phyloP scores from a whole-genome alignment of 2,888 invertebrate species.

The Scaptomyza tumidula region DNA sequence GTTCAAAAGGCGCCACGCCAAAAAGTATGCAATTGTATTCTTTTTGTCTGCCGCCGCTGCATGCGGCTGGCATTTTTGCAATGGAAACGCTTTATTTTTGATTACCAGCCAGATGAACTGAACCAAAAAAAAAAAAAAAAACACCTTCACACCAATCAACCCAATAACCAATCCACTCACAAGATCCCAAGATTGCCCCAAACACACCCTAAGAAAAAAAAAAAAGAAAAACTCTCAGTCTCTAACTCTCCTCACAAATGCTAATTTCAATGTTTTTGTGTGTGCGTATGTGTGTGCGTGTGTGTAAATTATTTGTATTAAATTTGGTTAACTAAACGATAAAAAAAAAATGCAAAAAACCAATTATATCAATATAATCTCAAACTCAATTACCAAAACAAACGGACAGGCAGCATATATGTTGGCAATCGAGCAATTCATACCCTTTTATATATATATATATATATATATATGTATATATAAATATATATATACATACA shows the following conservation, averaged over 20 bases:
- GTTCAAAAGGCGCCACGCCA: constrained; percentile 43
- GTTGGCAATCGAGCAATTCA: constrained; percentile 85
- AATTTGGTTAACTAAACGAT: constrained; percentile 76
- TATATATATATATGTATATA: background rate
- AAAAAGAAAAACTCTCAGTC: background rate
- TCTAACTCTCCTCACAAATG: constrained; percentile 46
- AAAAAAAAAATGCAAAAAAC: constrained; percentile 15
- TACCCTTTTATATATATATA: constrained; percentile 32
- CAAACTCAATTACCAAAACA: constrained; percentile 58
- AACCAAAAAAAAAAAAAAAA: constrained; percentile 12
- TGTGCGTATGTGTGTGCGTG: constrained; percentile 47
- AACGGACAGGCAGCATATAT: constrained; percentile 85
- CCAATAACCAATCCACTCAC: constrained; percentile 22
- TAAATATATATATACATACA: constrained; percentile 9
- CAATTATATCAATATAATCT: constrained; percentile 26
- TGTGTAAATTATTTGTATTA: constrained; percentile 77
- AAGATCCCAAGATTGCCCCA: constrained; percentile 22
- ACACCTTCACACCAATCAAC: constrained; percentile 44
- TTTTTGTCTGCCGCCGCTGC: constrained; percentile 54
- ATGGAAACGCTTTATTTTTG: constrained; percentile 67
- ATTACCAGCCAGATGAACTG: constrained; percentile 27
- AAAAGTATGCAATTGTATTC: constrained; percentile 47
- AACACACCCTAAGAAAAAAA: background rate
- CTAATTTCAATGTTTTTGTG: constrained; percentile 79
- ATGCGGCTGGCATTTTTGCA: constrained; percentile 58